A percentile compares a stretch with the other conserved stretches of the same genome.
Evolutionary conservation across 2,888 invertebrate genomes (phyloP).

Genomic region (Perdita meconis): DNA sequence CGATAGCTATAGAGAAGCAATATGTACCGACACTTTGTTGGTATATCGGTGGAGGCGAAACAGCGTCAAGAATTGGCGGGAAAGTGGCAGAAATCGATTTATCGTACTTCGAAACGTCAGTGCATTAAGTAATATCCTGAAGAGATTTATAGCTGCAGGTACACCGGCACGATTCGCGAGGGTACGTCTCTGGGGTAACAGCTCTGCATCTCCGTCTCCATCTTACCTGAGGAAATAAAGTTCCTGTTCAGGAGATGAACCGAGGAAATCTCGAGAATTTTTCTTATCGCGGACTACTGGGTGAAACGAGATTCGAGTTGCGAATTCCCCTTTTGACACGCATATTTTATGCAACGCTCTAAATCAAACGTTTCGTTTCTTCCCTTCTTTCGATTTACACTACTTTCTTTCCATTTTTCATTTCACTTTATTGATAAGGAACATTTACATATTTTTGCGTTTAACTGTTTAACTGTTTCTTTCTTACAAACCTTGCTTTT

Average conservation of each 20-base stretch:
- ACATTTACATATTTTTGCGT: no score
- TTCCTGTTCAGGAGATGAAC: slow-evolving; percentile 58
- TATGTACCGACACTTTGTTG: slow-evolving; percentile 42
- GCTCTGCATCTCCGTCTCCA: slow-evolving; percentile 40
- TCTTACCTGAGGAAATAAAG: slow-evolving; percentile 64
- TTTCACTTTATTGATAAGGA: no score
- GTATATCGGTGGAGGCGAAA: slow-evolving; percentile 20
- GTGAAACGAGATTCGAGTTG: slow-evolving; percentile 23
- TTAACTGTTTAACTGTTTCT: no score
- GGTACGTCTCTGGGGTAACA: slow-evolving; percentile 35
- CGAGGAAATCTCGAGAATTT: slow-evolving; percentile 60
- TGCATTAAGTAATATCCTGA: slow-evolving; percentile 66
- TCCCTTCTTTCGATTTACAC: not conserved
- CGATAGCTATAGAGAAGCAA: slow-evolving; percentile 43
- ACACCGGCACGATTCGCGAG: slow-evolving; percentile 39
- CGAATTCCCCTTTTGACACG: slow-evolving; percentile 14
- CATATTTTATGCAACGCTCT: slow-evolving; percentile 15
- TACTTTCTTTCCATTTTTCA: not conserved
- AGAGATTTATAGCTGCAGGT: slow-evolving; percentile 59
- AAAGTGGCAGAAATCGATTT: slow-evolving; percentile 54
- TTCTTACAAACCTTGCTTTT: no score
- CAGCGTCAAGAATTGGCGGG: slow-evolving; percentile 47
- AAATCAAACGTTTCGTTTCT: slow-evolving; percentile 2
- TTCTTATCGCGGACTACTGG: slow-evolving; percentile 48
- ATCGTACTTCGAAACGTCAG: slow-evolving; percentile 60